Evolutionary conservation across 1,140 invertebrate species (phyloP).

Genomic region (Trichonephila clavipes): DNA sequence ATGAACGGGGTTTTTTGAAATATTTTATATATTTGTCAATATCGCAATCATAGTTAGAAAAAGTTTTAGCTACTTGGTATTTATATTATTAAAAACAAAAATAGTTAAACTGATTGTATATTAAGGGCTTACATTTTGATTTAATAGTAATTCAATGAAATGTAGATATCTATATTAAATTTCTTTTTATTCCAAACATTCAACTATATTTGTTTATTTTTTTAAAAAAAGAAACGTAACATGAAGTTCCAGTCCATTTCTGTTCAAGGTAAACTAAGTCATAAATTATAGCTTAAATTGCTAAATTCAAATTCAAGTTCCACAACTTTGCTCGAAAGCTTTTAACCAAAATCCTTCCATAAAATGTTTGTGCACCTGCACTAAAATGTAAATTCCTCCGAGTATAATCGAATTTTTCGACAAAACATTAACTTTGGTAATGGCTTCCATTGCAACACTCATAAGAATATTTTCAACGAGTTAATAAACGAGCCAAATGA

Average conservation of each 20-base stretch:
- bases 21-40: too few species aligned
- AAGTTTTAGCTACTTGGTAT: too few species aligned
- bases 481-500: background rate
- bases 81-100: too few species aligned
- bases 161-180: too few species aligned
- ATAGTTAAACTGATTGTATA: too few species aligned
- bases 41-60: too few species aligned
- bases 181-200: too few species aligned
- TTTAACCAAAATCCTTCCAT: background rate
- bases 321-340: background rate
- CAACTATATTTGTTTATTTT: background rate
- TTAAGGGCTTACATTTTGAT: too few species aligned
- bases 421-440: slow-evolving; percentile 10
- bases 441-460: background rate
- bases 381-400: background rate
- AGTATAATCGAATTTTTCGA: slow-evolving; percentile 13
- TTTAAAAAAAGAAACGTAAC: background rate
- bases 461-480: slow-evolving; percentile 3
- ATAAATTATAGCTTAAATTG: background rate
- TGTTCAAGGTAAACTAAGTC: background rate
- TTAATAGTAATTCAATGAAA: too few species aligned
- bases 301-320: background rate
- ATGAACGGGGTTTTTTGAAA: too few species aligned
- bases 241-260: background rate
- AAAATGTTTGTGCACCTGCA: background rate